Evolutionary conservation across 2,797 vertebrate species (phyloP).

Genomic region (Acestrorhynchus altus): DNA sequence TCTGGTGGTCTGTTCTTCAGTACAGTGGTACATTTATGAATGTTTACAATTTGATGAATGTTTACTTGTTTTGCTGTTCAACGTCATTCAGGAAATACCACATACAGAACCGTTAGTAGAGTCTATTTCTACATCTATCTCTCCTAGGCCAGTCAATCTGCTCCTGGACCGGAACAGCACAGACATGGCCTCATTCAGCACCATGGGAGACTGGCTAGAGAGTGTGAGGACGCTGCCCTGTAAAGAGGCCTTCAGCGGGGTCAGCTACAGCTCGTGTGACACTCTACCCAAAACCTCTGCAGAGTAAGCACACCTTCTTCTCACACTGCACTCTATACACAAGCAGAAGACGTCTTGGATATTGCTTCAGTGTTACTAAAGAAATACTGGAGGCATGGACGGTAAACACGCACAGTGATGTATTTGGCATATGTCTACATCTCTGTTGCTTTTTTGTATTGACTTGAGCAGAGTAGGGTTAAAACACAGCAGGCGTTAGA

Average conservation of each 20-base stretch:
- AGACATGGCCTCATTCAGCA: constrained; percentile 86
- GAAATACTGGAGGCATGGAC: not conserved
- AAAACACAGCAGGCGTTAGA: constrained; percentile 12
- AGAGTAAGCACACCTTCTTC: constrained; percentile 84
- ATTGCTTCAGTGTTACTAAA: constrained; percentile 8
- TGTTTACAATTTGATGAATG: not conserved
- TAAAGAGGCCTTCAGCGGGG: constrained; percentile 94
- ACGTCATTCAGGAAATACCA: not conserved
- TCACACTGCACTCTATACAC: not conserved
- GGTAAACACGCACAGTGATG: constrained; percentile 3
- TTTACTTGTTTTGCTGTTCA: not conserved
- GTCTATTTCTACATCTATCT: not conserved
- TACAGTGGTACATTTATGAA: not conserved
- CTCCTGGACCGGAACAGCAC: constrained; percentile 92
- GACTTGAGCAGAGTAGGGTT: constrained; percentile 4
- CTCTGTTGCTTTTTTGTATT: constrained; percentile 33
- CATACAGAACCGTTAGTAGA: not conserved
- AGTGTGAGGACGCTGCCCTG: constrained; percentile 90
- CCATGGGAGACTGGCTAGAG: constrained; percentile 91
- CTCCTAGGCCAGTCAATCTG: constrained; percentile 89
- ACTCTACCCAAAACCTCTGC: constrained; percentile 96
- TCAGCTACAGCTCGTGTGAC: constrained; percentile 96
- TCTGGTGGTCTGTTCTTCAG: not conserved
- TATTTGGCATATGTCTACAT: constrained; percentile 15
- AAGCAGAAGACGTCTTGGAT: not conserved